These are phyloP conservation scores for Sinella curviseta DNA, from an alignment of 1,140 invertebrate species.

Conservation along the genomic window DNA sequence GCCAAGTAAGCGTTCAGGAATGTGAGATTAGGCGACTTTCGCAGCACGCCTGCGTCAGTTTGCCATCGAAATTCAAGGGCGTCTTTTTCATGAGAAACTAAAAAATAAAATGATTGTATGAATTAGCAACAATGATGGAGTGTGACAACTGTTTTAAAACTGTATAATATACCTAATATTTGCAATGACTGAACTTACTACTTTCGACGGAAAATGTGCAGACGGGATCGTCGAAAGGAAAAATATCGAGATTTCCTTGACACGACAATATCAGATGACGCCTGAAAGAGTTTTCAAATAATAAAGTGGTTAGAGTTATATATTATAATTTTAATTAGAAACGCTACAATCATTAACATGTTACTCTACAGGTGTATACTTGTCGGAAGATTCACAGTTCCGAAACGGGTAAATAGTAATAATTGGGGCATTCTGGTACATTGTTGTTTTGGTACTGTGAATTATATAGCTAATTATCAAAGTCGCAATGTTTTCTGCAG, in stretches of 20 bases:
- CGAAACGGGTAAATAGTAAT: no score
- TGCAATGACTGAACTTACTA: slow-evolving; percentile 71
- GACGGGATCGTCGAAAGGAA: slow-evolving; percentile 89
- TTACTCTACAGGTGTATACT: no score
- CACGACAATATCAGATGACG: slow-evolving; percentile 86
- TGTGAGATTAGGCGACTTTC: slow-evolving; percentile 81
- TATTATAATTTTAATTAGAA: not conserved
- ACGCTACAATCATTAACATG: no score
- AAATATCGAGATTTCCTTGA: slow-evolving; percentile 87
- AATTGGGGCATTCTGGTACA: no score
- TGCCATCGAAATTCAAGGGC: slow-evolving; percentile 87
- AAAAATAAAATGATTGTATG: not conserved
- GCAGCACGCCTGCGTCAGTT: slow-evolving; percentile 79
- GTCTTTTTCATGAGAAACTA: slow-evolving; percentile 86
- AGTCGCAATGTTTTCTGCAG: no score
- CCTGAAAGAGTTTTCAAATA: slow-evolving; percentile 59
- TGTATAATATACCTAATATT: no score
- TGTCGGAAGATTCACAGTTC: no score
- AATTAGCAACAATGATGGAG: not conserved
- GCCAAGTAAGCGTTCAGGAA: slow-evolving; percentile 89
- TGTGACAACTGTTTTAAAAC: no score
- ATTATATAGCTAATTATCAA: no score
- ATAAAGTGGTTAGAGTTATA: not conserved
- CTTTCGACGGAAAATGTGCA: slow-evolving; percentile 93
- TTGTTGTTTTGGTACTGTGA: no score